Percentiles rank a stretch among this genome's conserved stretches.
phyloP scores from a whole-genome alignment of 2,888 invertebrate genomes.

The Drosophila lutescens region DNA sequence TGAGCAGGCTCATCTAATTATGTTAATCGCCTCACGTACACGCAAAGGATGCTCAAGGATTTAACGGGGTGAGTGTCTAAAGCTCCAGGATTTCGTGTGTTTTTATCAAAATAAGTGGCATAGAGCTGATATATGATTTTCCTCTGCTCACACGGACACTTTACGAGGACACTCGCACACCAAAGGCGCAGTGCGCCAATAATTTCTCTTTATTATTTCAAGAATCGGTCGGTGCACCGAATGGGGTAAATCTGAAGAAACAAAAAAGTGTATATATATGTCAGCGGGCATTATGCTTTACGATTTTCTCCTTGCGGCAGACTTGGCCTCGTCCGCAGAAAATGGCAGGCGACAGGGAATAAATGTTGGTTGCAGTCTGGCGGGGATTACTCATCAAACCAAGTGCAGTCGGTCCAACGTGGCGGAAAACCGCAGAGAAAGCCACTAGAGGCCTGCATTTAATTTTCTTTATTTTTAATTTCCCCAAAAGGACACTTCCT shows the following conservation, averaged over 20 bases:
- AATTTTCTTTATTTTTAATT: conserved; percentile 1
- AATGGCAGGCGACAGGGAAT: conserved; percentile 35
- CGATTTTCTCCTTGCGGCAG: conserved; percentile 15
- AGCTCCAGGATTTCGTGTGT: neutral
- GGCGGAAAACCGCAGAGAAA: conserved; percentile 5
- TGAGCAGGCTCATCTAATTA: conserved; percentile 28
- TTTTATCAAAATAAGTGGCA: neutral
- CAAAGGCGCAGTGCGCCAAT: conserved; percentile 18
- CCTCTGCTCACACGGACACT: neutral
- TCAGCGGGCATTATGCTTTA: conserved; percentile 32
- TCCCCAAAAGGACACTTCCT: neutral
- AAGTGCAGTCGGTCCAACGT: conserved; percentile 28
- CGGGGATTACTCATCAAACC: conserved; percentile 42
- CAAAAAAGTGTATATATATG: conserved; percentile 16
- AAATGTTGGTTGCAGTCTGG: conserved; percentile 31
- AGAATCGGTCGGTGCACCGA: conserved; percentile 12
- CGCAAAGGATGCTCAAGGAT: conserved; percentile 3
- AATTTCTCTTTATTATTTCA: conserved; percentile 30
- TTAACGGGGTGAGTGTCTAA: neutral
- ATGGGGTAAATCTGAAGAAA: conserved; percentile 10
- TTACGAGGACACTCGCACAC: conserved; percentile 7
- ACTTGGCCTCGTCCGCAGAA: conserved; percentile 20
- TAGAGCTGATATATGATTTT: neutral
- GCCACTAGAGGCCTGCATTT: conserved; percentile 19
- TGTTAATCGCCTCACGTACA: conserved; percentile 31